These are phyloP conservation scores for Callospermophilus lateralis DNA, from an alignment of 2,113 vertebrate genomes.

Conservation along the genomic window DNA sequence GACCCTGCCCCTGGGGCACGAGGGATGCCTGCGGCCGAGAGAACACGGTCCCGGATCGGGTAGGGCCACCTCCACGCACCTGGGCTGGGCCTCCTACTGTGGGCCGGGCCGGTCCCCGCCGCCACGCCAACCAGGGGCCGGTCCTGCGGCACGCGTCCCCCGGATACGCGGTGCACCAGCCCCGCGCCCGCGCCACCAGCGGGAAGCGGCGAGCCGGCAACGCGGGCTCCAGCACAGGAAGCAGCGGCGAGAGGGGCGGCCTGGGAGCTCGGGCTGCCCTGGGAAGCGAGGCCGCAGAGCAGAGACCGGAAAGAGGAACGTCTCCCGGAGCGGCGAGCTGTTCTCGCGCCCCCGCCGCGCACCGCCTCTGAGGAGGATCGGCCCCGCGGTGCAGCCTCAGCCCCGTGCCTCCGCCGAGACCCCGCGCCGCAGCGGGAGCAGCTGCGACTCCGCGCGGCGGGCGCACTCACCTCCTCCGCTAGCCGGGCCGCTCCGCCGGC, in stretches of 20 bases:
- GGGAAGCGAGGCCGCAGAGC: background rate
- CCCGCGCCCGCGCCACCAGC: background rate
- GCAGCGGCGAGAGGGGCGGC: background rate
- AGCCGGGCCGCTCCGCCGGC: slow-evolving; percentile 12
- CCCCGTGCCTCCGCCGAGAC: background rate
- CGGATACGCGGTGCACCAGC: background rate
- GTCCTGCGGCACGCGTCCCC: slow-evolving; percentile 6
- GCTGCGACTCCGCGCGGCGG: background rate
- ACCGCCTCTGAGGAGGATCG: background rate
- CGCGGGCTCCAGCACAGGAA: background rate
- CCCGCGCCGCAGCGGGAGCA: background rate
- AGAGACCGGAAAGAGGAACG: slow-evolving; percentile 61
- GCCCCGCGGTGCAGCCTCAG: background rate
- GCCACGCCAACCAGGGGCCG: background rate
- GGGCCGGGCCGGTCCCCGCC: background rate
- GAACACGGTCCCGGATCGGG: background rate
- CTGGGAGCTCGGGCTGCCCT: background rate
- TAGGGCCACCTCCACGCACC: background rate
- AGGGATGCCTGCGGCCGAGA: background rate
- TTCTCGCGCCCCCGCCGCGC: background rate
- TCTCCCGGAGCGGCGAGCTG: background rate
- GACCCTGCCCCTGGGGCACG: background rate
- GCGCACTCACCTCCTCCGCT: slow-evolving; percentile 76
- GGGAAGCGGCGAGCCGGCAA: background rate
- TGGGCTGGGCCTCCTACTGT: background rate